These are phyloP conservation scores for Zosterops pallidus DNA, from an alignment of 2,113 vertebrate species.

Conservation along the genomic window DNA sequence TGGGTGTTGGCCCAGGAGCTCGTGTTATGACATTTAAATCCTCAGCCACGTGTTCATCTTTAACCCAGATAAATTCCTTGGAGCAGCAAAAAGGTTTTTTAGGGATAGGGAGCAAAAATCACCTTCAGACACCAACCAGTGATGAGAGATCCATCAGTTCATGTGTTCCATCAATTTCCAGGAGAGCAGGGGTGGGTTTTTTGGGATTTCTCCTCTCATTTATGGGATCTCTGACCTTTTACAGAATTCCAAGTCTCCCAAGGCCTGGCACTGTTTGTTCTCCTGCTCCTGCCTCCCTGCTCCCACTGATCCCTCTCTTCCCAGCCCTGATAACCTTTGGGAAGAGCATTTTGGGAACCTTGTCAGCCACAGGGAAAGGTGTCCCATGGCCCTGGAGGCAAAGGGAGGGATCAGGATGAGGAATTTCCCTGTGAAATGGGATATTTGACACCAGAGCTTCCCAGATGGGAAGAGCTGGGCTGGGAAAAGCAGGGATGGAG, in stretches of 20 bases:
- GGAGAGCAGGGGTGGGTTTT: background rate
- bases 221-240: slow-evolving; percentile 7
- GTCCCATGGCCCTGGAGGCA: background rate
- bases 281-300: background rate
- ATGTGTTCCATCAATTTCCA: background rate
- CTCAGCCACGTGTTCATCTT: rapidly evolving
- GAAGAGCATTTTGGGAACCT: background rate
- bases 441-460: background rate
- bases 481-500: background rate
- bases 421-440: background rate
- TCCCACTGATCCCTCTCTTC: background rate
- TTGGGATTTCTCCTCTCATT: slow-evolving; percentile 12
- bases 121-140: background rate
- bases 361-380: background rate
- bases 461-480: background rate
- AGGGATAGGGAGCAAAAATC: background rate
- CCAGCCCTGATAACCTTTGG: background rate
- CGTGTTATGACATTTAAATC: rapidly evolving
- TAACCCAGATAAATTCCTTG: background rate
- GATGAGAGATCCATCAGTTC: background rate
- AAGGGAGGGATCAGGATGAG: background rate
- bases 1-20: background rate
- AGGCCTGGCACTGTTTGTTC: background rate
- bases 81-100: background rate
- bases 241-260: background rate